phyloP scores from a whole-genome alignment of 2,113 vertebrate genomes.

The Cairina moschata region DNA sequence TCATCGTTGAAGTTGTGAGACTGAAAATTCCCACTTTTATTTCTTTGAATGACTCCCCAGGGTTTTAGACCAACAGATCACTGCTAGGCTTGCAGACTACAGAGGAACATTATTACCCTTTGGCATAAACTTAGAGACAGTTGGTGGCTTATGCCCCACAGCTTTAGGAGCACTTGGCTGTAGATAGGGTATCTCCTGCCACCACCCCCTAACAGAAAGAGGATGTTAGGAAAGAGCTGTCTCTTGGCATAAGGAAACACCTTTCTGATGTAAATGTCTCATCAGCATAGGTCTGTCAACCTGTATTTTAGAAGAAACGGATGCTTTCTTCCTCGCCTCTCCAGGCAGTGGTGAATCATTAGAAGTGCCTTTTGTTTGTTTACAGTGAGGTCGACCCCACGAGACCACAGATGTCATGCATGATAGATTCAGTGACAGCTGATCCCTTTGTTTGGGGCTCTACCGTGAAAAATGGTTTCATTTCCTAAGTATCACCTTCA shows the following conservation, averaged over 20 bases:
- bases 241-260: not conserved
- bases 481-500: conserved; percentile 10
- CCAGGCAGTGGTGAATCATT: not conserved
- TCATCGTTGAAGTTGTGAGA: not conserved
- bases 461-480: not conserved
- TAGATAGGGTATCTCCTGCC: not conserved
- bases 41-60: not conserved
- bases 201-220: not conserved
- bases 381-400: not conserved
- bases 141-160: not conserved
- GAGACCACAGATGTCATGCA: not conserved
- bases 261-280: not conserved
- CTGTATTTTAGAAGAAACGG: not conserved
- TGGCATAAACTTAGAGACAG: not conserved
- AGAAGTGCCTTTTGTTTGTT: conserved; percentile 5
- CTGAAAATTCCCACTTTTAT: rapidly evolving
- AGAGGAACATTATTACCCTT: not conserved
- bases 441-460: not conserved
- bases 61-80: not conserved
- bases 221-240: not conserved
- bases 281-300: not conserved
- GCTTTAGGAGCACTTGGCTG: not conserved
- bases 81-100: not conserved
- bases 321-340: not conserved
- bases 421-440: not conserved